A percentile compares a stretch with the other conserved stretches of the same genome.
Evolutionary conservation across 1,140 invertebrate species (phyloP).

Genomic region (Rhyzopertha dominica): DNA sequence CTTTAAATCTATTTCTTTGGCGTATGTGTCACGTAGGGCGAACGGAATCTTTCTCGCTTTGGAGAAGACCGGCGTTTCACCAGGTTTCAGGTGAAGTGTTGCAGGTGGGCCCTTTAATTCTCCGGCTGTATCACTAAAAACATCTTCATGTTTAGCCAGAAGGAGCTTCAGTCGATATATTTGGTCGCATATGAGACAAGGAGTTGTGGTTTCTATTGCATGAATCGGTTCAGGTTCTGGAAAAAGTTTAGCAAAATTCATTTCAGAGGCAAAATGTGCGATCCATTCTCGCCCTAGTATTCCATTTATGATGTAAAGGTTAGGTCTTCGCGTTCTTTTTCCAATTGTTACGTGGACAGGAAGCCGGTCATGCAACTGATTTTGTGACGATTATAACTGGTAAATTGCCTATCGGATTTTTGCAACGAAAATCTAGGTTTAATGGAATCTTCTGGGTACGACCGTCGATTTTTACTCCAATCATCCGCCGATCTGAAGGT

Average conservation of each 20-base stretch:
- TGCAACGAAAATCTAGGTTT: conserved; percentile 14
- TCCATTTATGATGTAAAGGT: conserved; percentile 23
- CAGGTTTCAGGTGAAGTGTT: conserved; percentile 12
- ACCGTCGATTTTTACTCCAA: conserved; percentile 14
- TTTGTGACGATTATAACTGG: conserved; percentile 21
- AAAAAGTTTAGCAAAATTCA: too few relatives aligned
- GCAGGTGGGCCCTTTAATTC: conserved; percentile 14
- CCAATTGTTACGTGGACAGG: conserved; percentile 24
- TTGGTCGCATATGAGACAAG: neutral
- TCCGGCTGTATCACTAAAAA: conserved; percentile 14
- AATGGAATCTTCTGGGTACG: conserved; percentile 15
- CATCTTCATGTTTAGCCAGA: conserved; percentile 4
- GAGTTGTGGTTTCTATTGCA: neutral
- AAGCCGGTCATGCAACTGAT: conserved; percentile 17
- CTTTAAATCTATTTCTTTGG: conserved; percentile 23
- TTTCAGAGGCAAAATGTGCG: conserved; percentile 15
- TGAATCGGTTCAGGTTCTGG: conserved; percentile 1
- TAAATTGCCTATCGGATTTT: conserved; percentile 18
- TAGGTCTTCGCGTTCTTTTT: conserved; percentile 9
- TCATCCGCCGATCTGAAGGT: neutral
- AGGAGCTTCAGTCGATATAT: conserved; percentile 1
- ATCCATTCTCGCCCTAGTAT: conserved; percentile 27
- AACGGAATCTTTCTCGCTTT: conserved; percentile 21
- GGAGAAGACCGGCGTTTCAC: conserved; percentile 12
- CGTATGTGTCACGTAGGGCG: conserved; percentile 20